Conservation (phyloP, 2,113 vertebrate genomes). For the Corvus cornix region DNA sequence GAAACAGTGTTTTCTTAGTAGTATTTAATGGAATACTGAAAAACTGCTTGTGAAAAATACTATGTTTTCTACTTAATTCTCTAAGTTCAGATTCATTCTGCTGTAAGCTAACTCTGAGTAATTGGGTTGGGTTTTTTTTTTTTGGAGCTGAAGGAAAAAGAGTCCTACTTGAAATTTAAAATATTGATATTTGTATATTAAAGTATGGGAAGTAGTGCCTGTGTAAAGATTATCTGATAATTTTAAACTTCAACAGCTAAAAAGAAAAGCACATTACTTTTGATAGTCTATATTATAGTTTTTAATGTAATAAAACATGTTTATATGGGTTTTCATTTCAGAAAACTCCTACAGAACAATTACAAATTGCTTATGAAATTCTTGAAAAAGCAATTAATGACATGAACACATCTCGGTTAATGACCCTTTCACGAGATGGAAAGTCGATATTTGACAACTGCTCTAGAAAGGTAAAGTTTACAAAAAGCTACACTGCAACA, state of each 20-base stretch:
- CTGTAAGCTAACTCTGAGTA: neutral
- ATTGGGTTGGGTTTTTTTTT: neutral
- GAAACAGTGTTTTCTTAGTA: neutral
- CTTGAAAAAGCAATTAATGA: constrained; percentile 75
- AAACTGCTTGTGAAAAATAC: neutral
- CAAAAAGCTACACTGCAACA: neutral
- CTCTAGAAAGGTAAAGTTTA: constrained; percentile 77
- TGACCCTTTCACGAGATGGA: constrained; percentile 52
- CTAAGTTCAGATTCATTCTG: neutral
- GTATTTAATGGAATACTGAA: neutral
- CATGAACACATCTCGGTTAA: constrained; percentile 65
- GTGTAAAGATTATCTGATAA: neutral
- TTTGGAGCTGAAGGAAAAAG: neutral
- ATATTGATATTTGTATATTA: neutral
- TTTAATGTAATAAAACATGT: neutral
- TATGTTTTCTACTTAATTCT: neutral
- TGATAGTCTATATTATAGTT: neutral
- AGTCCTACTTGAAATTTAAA: neutral
- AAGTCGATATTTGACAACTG: constrained; percentile 76
- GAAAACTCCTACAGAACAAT: constrained; percentile 74
- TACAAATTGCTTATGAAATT: constrained; percentile 76
- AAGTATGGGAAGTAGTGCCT: neutral
- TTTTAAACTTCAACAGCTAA: neutral
- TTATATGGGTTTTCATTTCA: constrained; percentile 64
- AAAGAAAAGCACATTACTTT: neutral